Base-by-base conservation (phyloP, 2,797 vertebrate species). In the Steatocranus sp. region DNA sequence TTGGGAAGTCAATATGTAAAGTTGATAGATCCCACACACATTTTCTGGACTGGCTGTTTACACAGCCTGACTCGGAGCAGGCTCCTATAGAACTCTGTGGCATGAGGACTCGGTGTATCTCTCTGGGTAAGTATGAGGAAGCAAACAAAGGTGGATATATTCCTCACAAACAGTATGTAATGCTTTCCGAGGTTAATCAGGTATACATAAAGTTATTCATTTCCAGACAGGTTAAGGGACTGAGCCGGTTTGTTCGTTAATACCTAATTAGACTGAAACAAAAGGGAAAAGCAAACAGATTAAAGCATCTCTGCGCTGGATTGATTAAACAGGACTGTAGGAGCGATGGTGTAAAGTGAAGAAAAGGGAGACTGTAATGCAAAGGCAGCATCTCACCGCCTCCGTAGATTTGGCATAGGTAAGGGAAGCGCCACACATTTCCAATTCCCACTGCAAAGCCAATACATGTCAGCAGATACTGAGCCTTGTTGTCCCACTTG, bases 391-490 rank as follows among this genome's bases (percentile, higher is more conserved):
- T 81, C 97, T 97, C 87, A 98, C 98, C 98, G 93, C 98, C 98
- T 86, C 98, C 98, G 0, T 99, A 95, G 63, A 96, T 97, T 94
- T 99, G 98, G 84, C 98, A 99, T 46, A 98, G 80, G 89, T 98
- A 99, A 0, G 97, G 98, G 92, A 99, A 99, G 32, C 98, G 90
- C 98, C 98, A 99, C 46, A 99, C 88, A 7, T 99, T 98, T 61
- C 98, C 98, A 83, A 98, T 83, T 41, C 98, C 98, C 32, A 99
- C 97, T 0, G 97, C 97, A 66, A 98, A 98, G 50, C 97, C 98
- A 0, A 98, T 92, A 15, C 97, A 97, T 76, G 97, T 98, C 38
- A 99, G 93, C 49, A 98, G 79, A 4, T 98, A 98, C 92, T 99
- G 97, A 7, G 95, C 41, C 85, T 98, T 99, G 88, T 96, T 99